phyloP scores from a whole-genome alignment of 1,140 invertebrate genomes.

The Drosophila biarmipes region DNA sequence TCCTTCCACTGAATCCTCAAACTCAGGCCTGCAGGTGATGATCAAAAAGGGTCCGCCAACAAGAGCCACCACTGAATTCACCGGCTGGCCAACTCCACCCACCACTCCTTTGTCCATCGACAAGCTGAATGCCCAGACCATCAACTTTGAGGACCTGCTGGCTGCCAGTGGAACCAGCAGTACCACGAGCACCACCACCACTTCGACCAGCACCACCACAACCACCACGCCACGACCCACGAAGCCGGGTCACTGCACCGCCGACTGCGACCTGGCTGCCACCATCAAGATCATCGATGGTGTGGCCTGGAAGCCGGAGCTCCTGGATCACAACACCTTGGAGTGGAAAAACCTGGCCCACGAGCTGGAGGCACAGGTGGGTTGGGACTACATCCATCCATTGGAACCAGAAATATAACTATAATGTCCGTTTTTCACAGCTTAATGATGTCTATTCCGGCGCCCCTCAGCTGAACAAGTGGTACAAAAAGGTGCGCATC shows the following conservation, averaged over 20 bases:
- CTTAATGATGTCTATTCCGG: slow-evolving; percentile 92
- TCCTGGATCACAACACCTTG: slow-evolving; percentile 92
- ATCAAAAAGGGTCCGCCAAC: slow-evolving; percentile 93
- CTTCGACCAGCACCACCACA: slow-evolving; percentile 90
- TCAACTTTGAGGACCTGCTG: slow-evolving; percentile 78
- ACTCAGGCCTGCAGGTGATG: slow-evolving; percentile 86
- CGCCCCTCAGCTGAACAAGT: slow-evolving; percentile 90
- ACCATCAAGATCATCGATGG: slow-evolving; percentile 93
- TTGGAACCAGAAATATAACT: too few species aligned
- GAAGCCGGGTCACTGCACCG: slow-evolving; percentile 91
- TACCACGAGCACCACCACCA: slow-evolving; percentile 86
- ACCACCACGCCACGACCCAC: slow-evolving; percentile 90
- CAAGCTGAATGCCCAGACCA: slow-evolving; percentile 89
- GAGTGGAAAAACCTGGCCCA: slow-evolving; percentile 93
- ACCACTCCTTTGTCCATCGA: slow-evolving; percentile 94
- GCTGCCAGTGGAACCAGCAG: slow-evolving; percentile 63
- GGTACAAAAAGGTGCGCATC: slow-evolving; percentile 94
- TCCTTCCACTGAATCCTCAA: slow-evolving; percentile 64
- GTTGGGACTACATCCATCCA: too few species aligned
- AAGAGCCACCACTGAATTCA: slow-evolving; percentile 94
- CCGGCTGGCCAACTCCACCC: slow-evolving; percentile 93
- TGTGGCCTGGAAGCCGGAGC: slow-evolving; percentile 92
- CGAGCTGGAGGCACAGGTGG: slow-evolving; percentile 91
- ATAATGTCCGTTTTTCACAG: slow-evolving; percentile 84
- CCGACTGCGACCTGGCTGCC: slow-evolving; percentile 92